Evolutionary conservation across 2,888 invertebrate genomes (phyloP).

Genomic region (Ectemnius cavifrons): DNA sequence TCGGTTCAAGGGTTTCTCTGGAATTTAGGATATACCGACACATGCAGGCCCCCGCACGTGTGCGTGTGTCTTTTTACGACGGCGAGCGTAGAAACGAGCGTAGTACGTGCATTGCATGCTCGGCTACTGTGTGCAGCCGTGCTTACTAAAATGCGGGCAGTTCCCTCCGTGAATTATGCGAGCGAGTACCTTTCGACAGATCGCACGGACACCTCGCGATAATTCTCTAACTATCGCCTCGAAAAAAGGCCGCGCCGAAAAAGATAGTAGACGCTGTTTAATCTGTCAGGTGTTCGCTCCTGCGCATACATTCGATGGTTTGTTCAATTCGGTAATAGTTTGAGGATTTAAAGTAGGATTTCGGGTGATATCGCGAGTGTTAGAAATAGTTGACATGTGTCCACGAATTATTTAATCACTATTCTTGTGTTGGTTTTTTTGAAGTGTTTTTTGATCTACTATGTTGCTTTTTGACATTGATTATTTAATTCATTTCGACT

Average conservation of each 20-base stretch:
- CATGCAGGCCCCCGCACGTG: constrained; percentile 15
- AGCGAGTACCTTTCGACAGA: constrained; percentile 30
- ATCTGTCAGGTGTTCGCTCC: too few relatives aligned
- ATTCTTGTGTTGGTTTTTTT: too few relatives aligned
- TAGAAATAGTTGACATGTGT: too few relatives aligned
- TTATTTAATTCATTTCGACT: constrained; percentile 8
- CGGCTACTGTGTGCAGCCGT: constrained; percentile 44
- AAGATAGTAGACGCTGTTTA: too few relatives aligned
- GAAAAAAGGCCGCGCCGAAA: neutral
- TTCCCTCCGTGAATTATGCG: constrained; percentile 41
- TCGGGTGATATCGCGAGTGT: too few relatives aligned
- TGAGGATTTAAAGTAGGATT: too few relatives aligned
- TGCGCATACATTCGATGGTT: too few relatives aligned
- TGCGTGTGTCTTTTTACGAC: constrained; percentile 43
- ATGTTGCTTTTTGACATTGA: constrained; percentile 31
- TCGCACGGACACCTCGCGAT: constrained; percentile 15
- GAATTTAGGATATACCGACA: constrained; percentile 49
- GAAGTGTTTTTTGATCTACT: too few relatives aligned
- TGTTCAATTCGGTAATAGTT: too few relatives aligned
- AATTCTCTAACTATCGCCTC: constrained; percentile 1
- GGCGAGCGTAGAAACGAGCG: constrained; percentile 51
- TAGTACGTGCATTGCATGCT: constrained; percentile 47
- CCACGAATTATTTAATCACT: too few relatives aligned
- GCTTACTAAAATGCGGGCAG: constrained; percentile 52
- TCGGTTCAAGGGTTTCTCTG: constrained; percentile 48